Evolutionary conservation across 2,888 invertebrate species (phyloP).

Genomic region (Diarsia mendica): DNA sequence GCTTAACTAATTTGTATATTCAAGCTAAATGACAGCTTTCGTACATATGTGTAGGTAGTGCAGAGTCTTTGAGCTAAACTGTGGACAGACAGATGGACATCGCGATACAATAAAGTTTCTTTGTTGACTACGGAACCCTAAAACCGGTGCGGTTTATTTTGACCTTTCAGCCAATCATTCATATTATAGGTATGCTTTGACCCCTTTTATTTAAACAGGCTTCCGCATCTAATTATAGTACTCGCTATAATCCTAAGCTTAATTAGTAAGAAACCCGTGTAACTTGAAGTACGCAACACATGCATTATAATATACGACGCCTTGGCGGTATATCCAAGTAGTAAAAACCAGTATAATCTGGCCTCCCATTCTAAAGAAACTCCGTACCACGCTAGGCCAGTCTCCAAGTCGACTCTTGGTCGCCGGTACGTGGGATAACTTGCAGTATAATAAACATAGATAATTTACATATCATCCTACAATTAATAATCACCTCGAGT

Average conservation of each 20-base stretch:
- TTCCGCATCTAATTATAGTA: slow-evolving; percentile 41
- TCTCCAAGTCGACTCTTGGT: neutral
- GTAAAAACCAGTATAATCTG: neutral
- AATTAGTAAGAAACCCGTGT: slow-evolving; percentile 33
- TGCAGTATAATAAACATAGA: slow-evolving; percentile 27
- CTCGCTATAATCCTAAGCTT: neutral
- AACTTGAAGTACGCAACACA: slow-evolving; percentile 25
- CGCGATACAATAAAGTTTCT: no score
- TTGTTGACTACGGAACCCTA: no score
- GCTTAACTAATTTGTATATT: no score
- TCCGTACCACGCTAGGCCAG: neutral
- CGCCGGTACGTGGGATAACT: slow-evolving; percentile 22
- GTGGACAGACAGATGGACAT: no score
- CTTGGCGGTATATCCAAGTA: neutral
- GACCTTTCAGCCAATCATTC: no score
- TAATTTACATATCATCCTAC: slow-evolving; percentile 37
- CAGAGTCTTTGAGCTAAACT: no score
- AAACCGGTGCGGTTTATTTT: neutral
- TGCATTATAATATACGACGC: slow-evolving; percentile 7
- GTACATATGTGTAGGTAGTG: no score
- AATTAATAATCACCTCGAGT: slow-evolving; percentile 57
- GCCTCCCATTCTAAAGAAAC: neutral
- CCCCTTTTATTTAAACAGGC: neutral
- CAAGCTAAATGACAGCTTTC: no score
- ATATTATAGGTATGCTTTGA: neutral